These are phyloP conservation scores for Cryptocephalus primarius DNA, from an alignment of 2,888 invertebrate species.

Conservation along the genomic window DNA sequence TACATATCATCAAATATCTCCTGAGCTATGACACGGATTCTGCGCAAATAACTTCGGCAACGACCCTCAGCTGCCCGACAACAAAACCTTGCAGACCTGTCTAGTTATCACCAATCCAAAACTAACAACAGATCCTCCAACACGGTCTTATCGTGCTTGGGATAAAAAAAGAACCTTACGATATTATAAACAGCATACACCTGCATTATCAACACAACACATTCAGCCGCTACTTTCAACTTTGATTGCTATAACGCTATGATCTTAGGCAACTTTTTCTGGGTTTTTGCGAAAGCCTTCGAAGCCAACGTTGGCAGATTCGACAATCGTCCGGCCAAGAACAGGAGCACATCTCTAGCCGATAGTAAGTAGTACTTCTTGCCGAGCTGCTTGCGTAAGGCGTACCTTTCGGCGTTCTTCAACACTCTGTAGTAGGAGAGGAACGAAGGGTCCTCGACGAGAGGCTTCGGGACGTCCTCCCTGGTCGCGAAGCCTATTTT, in stretches of 20 bases:
- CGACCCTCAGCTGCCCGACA: too few species aligned
- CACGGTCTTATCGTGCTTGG: slow-evolving; percentile 10
- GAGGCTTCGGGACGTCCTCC: slow-evolving; percentile 58
- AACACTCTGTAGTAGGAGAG: slow-evolving; percentile 35
- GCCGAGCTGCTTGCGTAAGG: slow-evolving; percentile 39
- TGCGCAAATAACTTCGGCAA: too few species aligned
- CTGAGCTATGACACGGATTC: too few species aligned
- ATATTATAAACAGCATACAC: slow-evolving; percentile 25
- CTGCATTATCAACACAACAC: slow-evolving; percentile 20
- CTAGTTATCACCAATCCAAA: slow-evolving; percentile 2
- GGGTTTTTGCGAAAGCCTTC: slow-evolving; percentile 1
- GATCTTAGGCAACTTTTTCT: slow-evolving; percentile 7
- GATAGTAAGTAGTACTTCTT: slow-evolving; percentile 40
- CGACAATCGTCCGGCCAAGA: slow-evolving; percentile 8
- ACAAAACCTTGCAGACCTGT: too few species aligned
- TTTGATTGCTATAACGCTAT: slow-evolving; percentile 22
- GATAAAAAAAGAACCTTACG: slow-evolving; percentile 23
- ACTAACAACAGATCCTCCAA: slow-evolving; percentile 11
- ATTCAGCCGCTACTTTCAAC: slow-evolving; percentile 21
- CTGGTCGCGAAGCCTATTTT: slow-evolving; percentile 60
- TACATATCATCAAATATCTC: too few species aligned
- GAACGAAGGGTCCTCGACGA: slow-evolving; percentile 26
- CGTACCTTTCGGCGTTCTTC: slow-evolving; percentile 36
- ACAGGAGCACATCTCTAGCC: slow-evolving; percentile 21
- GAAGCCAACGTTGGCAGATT: background rate